Base-by-base conservation (phyloP, 2,797 vertebrate genomes). In the Acrossocheilus wenchowensis region DNA sequence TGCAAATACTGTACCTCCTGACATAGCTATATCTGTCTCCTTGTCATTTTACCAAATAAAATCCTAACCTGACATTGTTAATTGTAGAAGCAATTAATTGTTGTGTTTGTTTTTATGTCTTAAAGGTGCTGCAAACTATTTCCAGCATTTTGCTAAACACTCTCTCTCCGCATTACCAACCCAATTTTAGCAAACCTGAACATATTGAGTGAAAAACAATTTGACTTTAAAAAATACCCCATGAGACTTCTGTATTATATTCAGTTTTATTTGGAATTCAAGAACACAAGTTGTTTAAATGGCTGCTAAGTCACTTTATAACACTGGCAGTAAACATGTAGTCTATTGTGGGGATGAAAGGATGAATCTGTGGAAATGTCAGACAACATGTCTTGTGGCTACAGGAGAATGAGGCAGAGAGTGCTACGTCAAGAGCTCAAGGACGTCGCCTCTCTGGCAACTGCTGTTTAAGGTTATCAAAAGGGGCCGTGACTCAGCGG, bases 351-450 rank as follows among this genome's bases (percentile, higher is more conserved):
- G 30, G 3, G 6, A 66, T n/a, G 6, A 52, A 77, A 78, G n/a
- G 15, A 34, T 77, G 26, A 50, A n/a, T 34, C 57, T 75, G 14
- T 39, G 57, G 34, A 66, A 64, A 64, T 50, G 41, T 77, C 14
- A 0, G n/a, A 17, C 11, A 64, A 50, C 30, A 34, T 83, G 57
- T 66, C n/a, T 7, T 64, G 19, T 45, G 57, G 57, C 82, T 75
- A 36, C 54, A 5, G 19, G n/a, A 85, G 36, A 78, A 85, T 57
- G n/a, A 85, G 15, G 60, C 17, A 78, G 6, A 26, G 83, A 78
- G 21, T 39, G 21, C 39, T 78, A 82, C 23, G 30, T 84, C 86
- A 84, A 23, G 43, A 72, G 41, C 75, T 85, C 69, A 88, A 78
- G 43, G 62, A 71, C 72, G 21, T 79, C 11, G 9, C 57, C 11